Percentiles rank a stretch among this genome's conserved stretches.
phyloP scores from a whole-genome alignment of 2,113 vertebrate species.

The Trachemys scripta region DNA sequence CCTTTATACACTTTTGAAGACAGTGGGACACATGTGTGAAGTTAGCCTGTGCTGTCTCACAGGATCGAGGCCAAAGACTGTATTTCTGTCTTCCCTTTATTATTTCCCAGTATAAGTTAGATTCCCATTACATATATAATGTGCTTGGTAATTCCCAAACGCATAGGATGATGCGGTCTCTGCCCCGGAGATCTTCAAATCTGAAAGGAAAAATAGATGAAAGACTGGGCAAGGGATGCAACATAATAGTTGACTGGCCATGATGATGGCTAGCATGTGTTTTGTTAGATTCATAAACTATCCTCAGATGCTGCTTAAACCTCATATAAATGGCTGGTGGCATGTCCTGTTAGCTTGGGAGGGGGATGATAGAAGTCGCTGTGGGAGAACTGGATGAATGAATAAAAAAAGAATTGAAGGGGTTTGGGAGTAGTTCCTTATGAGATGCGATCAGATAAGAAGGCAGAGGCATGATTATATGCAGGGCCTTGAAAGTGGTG shows the following conservation, averaged over 20 bases:
- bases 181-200: background rate
- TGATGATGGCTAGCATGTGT: no score
- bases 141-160: no score
- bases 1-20: background rate
- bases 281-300: no score
- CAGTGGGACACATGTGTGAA: background rate
- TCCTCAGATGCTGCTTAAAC: background rate
- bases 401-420: background rate
- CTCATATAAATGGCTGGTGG: background rate
- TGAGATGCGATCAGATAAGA: no score
- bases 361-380: background rate
- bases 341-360: background rate
- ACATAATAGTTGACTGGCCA: fast-evolving
- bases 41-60: background rate
- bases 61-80: background rate
- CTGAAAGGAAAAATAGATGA: background rate
- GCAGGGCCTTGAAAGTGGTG: background rate
- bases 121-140: no score
- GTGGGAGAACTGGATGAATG: background rate
- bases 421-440: background rate
- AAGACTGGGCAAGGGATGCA: fast-evolving
- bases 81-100: background rate
- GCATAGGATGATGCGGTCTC: no score
- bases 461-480: background rate
- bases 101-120: no score